Base-by-base conservation (phyloP, 1,140 invertebrate genomes). In the Pachypeltis micranthus region DNA sequence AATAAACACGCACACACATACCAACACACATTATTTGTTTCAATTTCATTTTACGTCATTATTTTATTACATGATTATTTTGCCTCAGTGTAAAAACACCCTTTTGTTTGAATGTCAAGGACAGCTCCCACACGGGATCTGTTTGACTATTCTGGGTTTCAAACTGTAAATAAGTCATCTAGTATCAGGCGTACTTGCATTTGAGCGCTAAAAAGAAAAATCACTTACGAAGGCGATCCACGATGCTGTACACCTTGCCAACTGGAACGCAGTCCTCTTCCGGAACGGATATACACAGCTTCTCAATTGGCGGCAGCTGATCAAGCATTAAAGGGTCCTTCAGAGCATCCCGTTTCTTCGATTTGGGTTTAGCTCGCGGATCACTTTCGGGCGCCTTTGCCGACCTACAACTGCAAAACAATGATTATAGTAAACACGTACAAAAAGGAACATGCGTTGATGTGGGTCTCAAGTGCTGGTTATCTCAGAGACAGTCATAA, bases 251-350 rank as follows among this genome's bases (percentile, higher is more conserved):
- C 66, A 95, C 80, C 44, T 80, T 78, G 54, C 91, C 91, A 64
- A 93, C 77, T 65, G 83, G 80, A 62, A 83, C 77, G 69, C 87
- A 86, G 62, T 90, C 79, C 65, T 85, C 81, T 71, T 88, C 83
- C 2, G 84, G 82, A 10, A 92, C 81, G 62, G 80, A 84, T 61
- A 94, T 91, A 66, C 84, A 79, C 39, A 93, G 77, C 70, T 93
- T 86, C 74, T 91, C 83, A 65, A 93, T 87, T 0, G 88, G 87
- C 1, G 90, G 90, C 47, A 93, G 76, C 68, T 91, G 84, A 71
- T 63, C 58, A 12, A 71, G 44, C 39, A 57, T 60, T 44, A 71
- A 34, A 58, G 69, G 69, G 29, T 68, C 69, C 59, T 69, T 67
- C 1, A 51, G 66, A 67, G 39, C 39, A 10, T 47, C 10, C 1